Evolutionary conservation across 2,113 vertebrate species (phyloP).

Genomic region (Halichoerus grypus): DNA sequence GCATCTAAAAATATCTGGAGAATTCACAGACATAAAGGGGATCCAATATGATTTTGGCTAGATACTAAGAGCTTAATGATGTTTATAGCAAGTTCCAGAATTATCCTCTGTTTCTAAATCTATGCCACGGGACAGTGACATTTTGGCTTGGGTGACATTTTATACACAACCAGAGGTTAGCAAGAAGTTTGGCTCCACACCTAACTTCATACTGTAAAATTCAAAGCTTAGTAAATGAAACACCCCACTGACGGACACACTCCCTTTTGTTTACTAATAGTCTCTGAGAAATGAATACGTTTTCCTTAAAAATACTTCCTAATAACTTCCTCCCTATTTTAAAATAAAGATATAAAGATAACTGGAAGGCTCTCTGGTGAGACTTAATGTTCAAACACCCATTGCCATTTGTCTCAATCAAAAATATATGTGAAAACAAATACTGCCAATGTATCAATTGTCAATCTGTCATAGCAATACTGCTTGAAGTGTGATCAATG

Average conservation of each 20-base stretch:
- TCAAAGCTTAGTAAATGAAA: background rate
- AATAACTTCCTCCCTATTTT: background rate
- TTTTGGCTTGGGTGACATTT: background rate
- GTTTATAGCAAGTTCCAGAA: background rate
- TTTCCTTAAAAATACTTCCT: background rate
- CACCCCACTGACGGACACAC: background rate
- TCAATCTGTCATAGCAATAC: background rate
- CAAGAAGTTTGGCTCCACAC: background rate
- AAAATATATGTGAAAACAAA: background rate
- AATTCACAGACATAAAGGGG: background rate
- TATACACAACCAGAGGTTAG: background rate
- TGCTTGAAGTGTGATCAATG: background rate
- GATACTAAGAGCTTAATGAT: background rate
- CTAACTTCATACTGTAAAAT: background rate
- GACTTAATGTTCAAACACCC: background rate
- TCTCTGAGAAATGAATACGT: background rate
- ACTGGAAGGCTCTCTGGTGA: background rate
- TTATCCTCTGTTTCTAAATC: background rate
- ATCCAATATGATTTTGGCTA: background rate
- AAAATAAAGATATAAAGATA: background rate
- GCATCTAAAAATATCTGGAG: background rate
- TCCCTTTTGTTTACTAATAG: background rate
- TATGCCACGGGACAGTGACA: background rate
- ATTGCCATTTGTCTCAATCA: background rate
- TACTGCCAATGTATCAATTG: background rate